phyloP scores from a whole-genome alignment of 2,113 vertebrate species.

The Phyllostomus hastatus region DNA sequence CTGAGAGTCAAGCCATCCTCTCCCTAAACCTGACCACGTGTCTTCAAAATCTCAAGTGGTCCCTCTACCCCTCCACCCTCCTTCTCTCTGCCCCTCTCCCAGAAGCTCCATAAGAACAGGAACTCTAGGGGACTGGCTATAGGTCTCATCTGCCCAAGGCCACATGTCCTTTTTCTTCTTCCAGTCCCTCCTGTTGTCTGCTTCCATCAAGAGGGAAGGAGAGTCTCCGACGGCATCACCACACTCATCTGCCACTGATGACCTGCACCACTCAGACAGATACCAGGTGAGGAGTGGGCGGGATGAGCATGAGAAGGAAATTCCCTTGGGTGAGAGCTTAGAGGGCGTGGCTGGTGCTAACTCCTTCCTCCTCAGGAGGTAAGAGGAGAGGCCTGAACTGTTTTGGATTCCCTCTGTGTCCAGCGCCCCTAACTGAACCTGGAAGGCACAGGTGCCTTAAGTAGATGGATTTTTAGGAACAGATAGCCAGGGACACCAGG shows the following conservation, averaged over 20 bases:
- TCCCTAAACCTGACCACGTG: neutral
- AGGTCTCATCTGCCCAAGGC: neutral
- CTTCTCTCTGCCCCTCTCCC: neutral
- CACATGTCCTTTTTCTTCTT: constrained; percentile 73
- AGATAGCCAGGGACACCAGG: neutral
- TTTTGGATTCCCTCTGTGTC: neutral
- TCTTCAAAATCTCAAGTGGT: neutral
- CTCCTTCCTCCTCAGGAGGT: neutral
- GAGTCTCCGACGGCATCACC: constrained; percentile 97
- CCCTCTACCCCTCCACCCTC: neutral
- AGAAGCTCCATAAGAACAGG: neutral
- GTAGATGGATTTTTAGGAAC: neutral
- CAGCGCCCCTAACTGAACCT: neutral
- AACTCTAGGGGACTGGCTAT: neutral
- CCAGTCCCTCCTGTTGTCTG: constrained; percentile 96
- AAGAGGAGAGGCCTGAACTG: neutral
- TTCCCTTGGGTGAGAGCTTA: neutral
- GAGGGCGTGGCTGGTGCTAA: neutral
- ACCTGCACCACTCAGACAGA: constrained; percentile 99
- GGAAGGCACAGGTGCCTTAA: neutral
- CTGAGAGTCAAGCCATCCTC: neutral
- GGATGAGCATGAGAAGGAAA: neutral
- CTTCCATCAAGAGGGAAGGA: constrained; percentile 99
- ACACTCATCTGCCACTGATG: constrained; percentile 91
- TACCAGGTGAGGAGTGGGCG: constrained; percentile 90